Percentiles rank a stretch among this genome's conserved stretches.
These are phyloP conservation scores for Chlorops oryzae DNA, from an alignment of 1,140 invertebrate species.

Conservation along the genomic window DNA sequence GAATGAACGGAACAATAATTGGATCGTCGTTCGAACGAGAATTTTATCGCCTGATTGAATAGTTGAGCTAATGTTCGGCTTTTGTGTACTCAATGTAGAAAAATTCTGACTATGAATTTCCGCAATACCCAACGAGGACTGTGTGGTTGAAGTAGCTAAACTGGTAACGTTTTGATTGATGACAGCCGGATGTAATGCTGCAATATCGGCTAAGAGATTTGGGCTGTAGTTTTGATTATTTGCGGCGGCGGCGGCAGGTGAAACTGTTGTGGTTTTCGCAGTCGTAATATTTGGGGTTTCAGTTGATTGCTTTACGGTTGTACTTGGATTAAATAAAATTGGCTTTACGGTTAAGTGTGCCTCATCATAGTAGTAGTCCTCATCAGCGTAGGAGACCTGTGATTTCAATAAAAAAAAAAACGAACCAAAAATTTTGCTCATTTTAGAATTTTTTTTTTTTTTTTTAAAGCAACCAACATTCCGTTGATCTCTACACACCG, in stretches of 20 bases:
- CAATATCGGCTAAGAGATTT: constrained; percentile 27
- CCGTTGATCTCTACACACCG: too few relatives aligned
- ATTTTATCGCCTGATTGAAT: constrained; percentile 26
- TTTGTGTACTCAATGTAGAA: constrained; percentile 8
- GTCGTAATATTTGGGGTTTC: constrained; percentile 2
- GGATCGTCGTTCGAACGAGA: neutral
- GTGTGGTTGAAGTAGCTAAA: constrained; percentile 2
- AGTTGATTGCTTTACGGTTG: constrained; percentile 13
- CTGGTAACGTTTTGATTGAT: neutral
- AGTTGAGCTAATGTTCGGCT: constrained; percentile 9
- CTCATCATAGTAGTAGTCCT: constrained; percentile 45
- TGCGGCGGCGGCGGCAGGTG: neutral
- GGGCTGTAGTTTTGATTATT: constrained; percentile 14
- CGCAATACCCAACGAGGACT: neutral
- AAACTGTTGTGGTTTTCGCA: neutral
- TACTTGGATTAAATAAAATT: constrained; percentile 22
- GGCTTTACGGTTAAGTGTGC: constrained; percentile 41
- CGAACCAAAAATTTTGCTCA: constrained; percentile 11
- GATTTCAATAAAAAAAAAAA: constrained; percentile 12
- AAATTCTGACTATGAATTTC: constrained; percentile 15
- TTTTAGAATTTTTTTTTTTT: constrained; percentile 24
- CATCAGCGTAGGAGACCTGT: constrained; percentile 37
- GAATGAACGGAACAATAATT: constrained; percentile 12
- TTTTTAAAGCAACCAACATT: neutral
- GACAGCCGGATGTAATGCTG: constrained; percentile 12